Conservation (phyloP, 2,888 invertebrate genomes). For the Choristoneura rosaceana region DNA sequence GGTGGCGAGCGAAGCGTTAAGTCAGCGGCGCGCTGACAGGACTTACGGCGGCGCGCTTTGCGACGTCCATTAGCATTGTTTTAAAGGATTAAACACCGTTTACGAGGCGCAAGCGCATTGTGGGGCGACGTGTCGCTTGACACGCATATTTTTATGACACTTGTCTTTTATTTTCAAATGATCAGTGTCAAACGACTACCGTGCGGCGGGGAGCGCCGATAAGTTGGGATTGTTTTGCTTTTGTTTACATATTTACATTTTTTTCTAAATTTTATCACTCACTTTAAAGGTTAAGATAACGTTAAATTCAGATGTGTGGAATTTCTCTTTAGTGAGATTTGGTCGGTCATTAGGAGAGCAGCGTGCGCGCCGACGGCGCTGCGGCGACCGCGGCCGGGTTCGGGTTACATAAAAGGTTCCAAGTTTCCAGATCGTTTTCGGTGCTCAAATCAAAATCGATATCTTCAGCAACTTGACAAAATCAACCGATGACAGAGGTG, state of each 20-base stretch:
- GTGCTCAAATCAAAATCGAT: conserved; percentile 76
- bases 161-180: conserved; percentile 70
- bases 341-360: conserved; percentile 49
- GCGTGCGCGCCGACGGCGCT: conserved; percentile 60
- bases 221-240: conserved; percentile 53
- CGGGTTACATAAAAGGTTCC: conserved; percentile 79
- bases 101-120: conserved; percentile 59
- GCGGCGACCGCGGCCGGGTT: conserved; percentile 65
- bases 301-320: conserved; percentile 44
- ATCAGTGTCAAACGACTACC: conserved; percentile 80
- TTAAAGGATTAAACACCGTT: conserved; percentile 82
- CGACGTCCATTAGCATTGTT: conserved; percentile 85
- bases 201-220: conserved; percentile 66
- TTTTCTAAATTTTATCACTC: conserved; percentile 36
- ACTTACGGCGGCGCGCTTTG: conserved; percentile 73
- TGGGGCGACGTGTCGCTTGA: conserved; percentile 68
- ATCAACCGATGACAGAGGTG: conserved; percentile 69
- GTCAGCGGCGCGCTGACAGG: conserved; percentile 80
- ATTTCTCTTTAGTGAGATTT: conserved; percentile 59
- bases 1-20: conserved; percentile 81
- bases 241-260: conserved; percentile 47
- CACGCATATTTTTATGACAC: conserved; percentile 83
- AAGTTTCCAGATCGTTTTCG: conserved; percentile 71
- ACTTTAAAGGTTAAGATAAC: conserved; percentile 40
- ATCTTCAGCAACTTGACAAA: conserved; percentile 76